These are phyloP conservation scores for Eledona agricola DNA, from an alignment of 2,888 invertebrate genomes.

Conservation along the genomic window DNA sequence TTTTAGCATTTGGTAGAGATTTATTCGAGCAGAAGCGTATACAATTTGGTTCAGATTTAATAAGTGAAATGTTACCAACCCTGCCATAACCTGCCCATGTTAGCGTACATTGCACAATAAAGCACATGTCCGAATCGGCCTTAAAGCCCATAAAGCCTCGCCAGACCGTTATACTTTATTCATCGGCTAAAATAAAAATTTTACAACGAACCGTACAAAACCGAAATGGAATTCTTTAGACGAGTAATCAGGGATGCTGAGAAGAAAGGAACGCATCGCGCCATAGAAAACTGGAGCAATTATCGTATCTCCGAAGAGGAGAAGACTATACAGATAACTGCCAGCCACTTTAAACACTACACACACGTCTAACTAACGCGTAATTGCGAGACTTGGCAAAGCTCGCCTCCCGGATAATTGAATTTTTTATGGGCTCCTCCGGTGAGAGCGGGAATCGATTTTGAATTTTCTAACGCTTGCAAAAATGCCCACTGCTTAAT, in stretches of 20 bases:
- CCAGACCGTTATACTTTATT: slow-evolving; percentile 33
- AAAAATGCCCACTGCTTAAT: no score
- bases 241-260: slow-evolving; percentile 23
- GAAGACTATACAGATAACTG: slow-evolving; percentile 16
- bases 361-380: slow-evolving; percentile 10
- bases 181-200: slow-evolving; percentile 39
- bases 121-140: slow-evolving; percentile 24
- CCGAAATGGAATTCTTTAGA: slow-evolving; percentile 36
- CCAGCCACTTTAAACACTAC: slow-evolving; percentile 16
- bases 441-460: slow-evolving; percentile 4
- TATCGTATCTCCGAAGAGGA: slow-evolving; percentile 17
- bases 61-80: slow-evolving; percentile 2
- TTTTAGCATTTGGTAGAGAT: no score
- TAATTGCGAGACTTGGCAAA: slow-evolving; percentile 10
- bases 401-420: slow-evolving; percentile 14
- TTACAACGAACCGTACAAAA: slow-evolving; percentile 32
- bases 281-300: slow-evolving; percentile 19
- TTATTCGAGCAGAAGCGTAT: no score
- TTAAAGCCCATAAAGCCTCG: slow-evolving; percentile 14
- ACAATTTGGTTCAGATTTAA: background rate
- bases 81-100: slow-evolving; percentile 1
- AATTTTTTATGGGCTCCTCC: slow-evolving; percentile 17
- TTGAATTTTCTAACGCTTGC: slow-evolving; percentile 9
- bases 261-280: slow-evolving; percentile 17
- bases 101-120: slow-evolving; percentile 14